Base-by-base conservation (phyloP, 2,888 invertebrate genomes). In the Nomada goodeniana region DNA sequence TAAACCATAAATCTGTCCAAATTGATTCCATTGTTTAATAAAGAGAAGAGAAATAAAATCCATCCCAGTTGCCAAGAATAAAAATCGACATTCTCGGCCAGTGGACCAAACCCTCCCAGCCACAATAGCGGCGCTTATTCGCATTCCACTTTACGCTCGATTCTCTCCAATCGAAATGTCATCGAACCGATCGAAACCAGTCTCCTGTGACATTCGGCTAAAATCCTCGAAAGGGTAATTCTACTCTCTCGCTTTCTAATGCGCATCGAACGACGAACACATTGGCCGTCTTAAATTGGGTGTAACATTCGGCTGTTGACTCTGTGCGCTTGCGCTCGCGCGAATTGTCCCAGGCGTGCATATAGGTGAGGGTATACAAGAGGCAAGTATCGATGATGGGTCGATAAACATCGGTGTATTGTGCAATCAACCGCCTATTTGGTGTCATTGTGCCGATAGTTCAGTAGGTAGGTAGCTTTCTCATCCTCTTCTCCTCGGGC, bases 391-490 rank as follows among this genome's bases (percentile, higher is more conserved):
- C 92, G 92, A 92, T 92, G 93, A 93, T 93, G 92, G 92, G 89
- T 93, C 93, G 93, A 93, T 93, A 93, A 92, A 92, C 92, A 93
- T 91, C 90, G 88, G 89, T 89, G 91, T 92, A 93, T 93, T 93
- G 93, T 93, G 93, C 93, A 93, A 93, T 93, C 93, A 93, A 93
- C 93, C 92, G 92, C 92, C 92, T 93, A 93, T 93, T 93, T 93
- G 92, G 92, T 93, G 92, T 93, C 93, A 93, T 93, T 93, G 92
- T 93, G 88, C 89, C 91, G 90, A 89, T 90, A 92, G 91, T 92
- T 92, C 87, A 89, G 89, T 89, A 88, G 89, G 89, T 89, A 88
- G 90, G 89, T 90, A 88, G 84, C 88, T 89, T 70, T 87, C 92
- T 90, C 91, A 91, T 91, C 91, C 92, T 92, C 86, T 88, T 91